Percentiles rank a stretch among this genome's conserved stretches.
These are phyloP conservation scores for Tachina lurida DNA, from an alignment of 2,888 invertebrate genomes.

Conservation along the genomic window DNA sequence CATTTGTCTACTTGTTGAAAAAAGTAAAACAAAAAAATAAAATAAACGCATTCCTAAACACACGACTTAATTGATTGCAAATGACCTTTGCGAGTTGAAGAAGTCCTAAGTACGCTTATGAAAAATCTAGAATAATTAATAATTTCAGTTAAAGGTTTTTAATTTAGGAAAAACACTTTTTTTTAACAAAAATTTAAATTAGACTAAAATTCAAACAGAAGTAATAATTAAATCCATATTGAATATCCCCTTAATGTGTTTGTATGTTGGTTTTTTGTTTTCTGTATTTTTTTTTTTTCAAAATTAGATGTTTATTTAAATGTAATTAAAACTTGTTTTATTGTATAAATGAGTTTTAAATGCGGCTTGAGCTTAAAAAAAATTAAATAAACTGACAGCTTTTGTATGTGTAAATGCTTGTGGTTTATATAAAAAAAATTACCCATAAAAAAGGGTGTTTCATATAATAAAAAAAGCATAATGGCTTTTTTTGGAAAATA, in stretches of 20 bases:
- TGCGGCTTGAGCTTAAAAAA: slow-evolving; percentile 53
- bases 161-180: slow-evolving; percentile 7
- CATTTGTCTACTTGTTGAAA: slow-evolving; percentile 11
- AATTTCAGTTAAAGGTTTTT: background rate
- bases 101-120: background rate
- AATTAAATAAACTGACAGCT: slow-evolving; percentile 39
- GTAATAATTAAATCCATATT: slow-evolving; percentile 2
- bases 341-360: slow-evolving; percentile 42
- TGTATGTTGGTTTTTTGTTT: background rate
- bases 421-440: background rate
- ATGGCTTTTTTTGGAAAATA: no score
- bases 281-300: no score
- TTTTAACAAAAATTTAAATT: background rate
- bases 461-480: background rate
- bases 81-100: slow-evolving; percentile 35
- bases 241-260: background rate
- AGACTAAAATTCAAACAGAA: background rate
- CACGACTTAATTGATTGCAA: slow-evolving; percentile 47
- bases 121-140: slow-evolving; percentile 16
- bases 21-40: background rate
- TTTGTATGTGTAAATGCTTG: background rate
- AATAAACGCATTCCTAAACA: slow-evolving; percentile 15
- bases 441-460: background rate
- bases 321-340: slow-evolving; percentile 58
- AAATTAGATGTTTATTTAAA: slow-evolving; percentile 49